A percentile compares a stretch with the other conserved stretches of the same genome.
phyloP scores from a whole-genome alignment of 2,797 vertebrate species.

The Coluber constrictor region DNA sequence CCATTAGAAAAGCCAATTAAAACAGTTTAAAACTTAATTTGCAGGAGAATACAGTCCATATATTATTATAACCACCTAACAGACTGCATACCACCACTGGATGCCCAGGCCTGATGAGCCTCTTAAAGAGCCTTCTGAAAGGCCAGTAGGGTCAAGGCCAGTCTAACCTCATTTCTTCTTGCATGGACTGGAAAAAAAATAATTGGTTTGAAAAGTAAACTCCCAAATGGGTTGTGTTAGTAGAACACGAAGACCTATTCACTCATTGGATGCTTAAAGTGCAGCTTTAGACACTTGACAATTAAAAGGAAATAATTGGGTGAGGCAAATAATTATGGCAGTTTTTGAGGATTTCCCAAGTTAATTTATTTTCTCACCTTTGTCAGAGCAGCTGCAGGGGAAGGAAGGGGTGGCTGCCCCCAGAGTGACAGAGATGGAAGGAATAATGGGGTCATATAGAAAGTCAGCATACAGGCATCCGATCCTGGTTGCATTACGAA shows the following conservation, averaged over 20 bases:
- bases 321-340: not conserved
- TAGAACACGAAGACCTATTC: not conserved
- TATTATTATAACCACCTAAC: not conserved
- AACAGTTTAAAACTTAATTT: not conserved
- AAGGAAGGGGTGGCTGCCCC: not conserved
- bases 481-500: not conserved
- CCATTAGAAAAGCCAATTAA: not conserved
- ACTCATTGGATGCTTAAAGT: not conserved
- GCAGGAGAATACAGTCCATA: not conserved
- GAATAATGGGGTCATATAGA: not conserved
- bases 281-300: not conserved
- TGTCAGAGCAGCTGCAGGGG: not conserved
- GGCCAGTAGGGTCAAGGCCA: not conserved
- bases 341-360: not conserved
- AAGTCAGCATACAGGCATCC: not conserved
- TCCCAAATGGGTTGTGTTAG: not conserved
- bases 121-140: not conserved
- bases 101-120: not conserved
- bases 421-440: not conserved
- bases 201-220: not conserved
- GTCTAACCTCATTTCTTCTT: not conserved
- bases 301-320: not conserved
- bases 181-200: not conserved
- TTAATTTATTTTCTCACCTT: not conserved
- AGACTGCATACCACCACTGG: not conserved